Conservation (phyloP, 1,140 invertebrate genomes). For the Pseudomyrmex flavicornis region DNA sequence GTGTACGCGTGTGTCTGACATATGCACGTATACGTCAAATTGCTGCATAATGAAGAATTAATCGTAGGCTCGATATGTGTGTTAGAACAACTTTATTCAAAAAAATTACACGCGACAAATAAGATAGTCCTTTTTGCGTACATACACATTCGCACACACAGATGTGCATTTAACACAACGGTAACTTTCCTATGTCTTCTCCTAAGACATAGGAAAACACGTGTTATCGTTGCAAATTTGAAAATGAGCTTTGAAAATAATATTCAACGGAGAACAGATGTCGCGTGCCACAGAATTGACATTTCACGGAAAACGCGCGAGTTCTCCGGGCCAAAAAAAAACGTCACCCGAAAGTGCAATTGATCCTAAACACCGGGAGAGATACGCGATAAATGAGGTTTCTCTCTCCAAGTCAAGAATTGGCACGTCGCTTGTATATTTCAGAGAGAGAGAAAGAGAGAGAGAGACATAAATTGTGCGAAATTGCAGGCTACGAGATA, state of each 20-base stretch:
- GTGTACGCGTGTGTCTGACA: neutral
- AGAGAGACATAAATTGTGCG: constrained; percentile 48
- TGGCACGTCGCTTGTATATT: constrained; percentile 52
- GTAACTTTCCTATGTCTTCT: too few species aligned
- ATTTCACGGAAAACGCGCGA: neutral
- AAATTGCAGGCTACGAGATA: constrained; percentile 54
- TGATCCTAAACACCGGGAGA: constrained; percentile 29
- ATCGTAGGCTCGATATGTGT: constrained; percentile 19
- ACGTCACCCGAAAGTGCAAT: constrained; percentile 42
- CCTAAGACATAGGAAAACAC: neutral
- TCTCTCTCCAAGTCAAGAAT: constrained; percentile 26
- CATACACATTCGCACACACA: neutral
- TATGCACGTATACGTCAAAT: neutral
- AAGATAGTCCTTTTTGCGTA: neutral
- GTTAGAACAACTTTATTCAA: neutral
- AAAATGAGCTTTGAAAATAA: too few species aligned
- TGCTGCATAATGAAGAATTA: neutral
- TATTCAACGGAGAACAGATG: neutral
- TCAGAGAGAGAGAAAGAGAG: constrained; percentile 11
- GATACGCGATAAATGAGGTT: constrained; percentile 41
- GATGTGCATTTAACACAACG: neutral
- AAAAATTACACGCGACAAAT: constrained; percentile 11
- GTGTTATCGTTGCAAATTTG: too few species aligned
- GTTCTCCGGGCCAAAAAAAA: neutral
- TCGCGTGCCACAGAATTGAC: neutral